phyloP scores from a whole-genome alignment of 92 coral and sea anemone species.

The Porites divaricata region DNA sequence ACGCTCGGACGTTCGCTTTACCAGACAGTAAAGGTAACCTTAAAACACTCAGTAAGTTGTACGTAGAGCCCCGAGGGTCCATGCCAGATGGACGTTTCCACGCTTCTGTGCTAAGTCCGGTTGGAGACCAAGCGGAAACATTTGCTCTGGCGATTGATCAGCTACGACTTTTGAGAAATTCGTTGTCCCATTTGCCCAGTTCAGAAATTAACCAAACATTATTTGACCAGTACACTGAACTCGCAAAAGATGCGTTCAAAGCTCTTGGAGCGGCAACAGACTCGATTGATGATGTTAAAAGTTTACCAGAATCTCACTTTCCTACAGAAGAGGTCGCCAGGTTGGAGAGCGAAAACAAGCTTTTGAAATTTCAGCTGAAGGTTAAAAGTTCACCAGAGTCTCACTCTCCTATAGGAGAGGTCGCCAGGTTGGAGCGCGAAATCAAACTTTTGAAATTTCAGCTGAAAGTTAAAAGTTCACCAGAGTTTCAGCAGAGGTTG shows the following conservation, averaged over 20 bases:
- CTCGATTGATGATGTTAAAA: background rate
- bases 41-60: background rate
- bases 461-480: background rate
- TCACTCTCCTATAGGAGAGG: background rate
- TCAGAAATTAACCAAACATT: background rate
- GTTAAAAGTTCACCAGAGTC: background rate
- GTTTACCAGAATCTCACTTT: background rate
- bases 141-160: background rate
- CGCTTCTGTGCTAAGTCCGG: background rate
- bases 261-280: background rate
- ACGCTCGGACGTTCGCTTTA: background rate
- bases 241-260: background rate
- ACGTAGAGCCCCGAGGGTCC: background rate
- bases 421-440: background rate
- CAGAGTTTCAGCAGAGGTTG: background rate
- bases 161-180: background rate
- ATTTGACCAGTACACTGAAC: background rate
- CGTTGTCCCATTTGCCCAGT: background rate
- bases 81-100: background rate
- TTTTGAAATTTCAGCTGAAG: background rate
- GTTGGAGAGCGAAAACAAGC: background rate
- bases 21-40: constrained; percentile 2
- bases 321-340: background rate
- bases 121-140: background rate
- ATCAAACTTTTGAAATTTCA: background rate